Evolutionary conservation across 2,888 invertebrate species (phyloP).

Genomic region (Athetis lepigone): DNA sequence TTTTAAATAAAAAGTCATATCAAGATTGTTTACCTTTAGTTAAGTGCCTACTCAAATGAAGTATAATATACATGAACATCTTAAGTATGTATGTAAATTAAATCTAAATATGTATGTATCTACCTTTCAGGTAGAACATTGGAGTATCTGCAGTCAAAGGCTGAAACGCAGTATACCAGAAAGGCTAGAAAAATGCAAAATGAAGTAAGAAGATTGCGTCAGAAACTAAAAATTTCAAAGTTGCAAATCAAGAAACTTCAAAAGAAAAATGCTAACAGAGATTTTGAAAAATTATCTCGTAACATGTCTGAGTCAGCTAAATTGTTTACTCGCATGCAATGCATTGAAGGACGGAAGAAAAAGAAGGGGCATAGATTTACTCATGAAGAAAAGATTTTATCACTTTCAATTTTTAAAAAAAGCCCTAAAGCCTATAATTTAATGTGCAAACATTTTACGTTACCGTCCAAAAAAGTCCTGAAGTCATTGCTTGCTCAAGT

Average conservation of each 20-base stretch:
- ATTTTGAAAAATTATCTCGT: slow-evolving; percentile 1
- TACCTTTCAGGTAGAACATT: slow-evolving; percentile 10
- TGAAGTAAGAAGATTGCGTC: slow-evolving; percentile 1
- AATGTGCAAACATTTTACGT: slow-evolving; percentile 16
- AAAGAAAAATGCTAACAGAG: slow-evolving; percentile 2
- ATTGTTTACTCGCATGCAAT: slow-evolving; percentile 19
- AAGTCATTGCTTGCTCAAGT: slow-evolving; percentile 15
- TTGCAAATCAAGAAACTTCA: neutral
- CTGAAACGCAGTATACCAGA: slow-evolving; percentile 4
- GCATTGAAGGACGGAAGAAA: slow-evolving; percentile 12
- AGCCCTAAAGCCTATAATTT: slow-evolving; percentile 15
- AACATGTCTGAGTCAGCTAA: slow-evolving; percentile 5
- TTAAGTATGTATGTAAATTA: neutral
- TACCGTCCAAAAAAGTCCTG: slow-evolving; percentile 12
- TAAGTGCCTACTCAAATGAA: slow-evolving; percentile 8
- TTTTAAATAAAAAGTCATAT: too few relatives aligned
- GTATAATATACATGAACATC: slow-evolving; percentile 3
- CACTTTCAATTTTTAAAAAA: slow-evolving; percentile 16
- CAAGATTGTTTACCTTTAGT: too few relatives aligned
- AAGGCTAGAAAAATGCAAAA: slow-evolving; percentile 9
- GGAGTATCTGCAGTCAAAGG: slow-evolving; percentile 10
- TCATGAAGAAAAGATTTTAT: slow-evolving; percentile 22
- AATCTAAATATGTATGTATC: too few relatives aligned
- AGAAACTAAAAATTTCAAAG: slow-evolving; percentile 4
- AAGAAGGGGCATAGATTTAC: slow-evolving; percentile 17